Base-by-base conservation (phyloP, 2,113 vertebrate genomes). In the Odontophorus gujanensis region DNA sequence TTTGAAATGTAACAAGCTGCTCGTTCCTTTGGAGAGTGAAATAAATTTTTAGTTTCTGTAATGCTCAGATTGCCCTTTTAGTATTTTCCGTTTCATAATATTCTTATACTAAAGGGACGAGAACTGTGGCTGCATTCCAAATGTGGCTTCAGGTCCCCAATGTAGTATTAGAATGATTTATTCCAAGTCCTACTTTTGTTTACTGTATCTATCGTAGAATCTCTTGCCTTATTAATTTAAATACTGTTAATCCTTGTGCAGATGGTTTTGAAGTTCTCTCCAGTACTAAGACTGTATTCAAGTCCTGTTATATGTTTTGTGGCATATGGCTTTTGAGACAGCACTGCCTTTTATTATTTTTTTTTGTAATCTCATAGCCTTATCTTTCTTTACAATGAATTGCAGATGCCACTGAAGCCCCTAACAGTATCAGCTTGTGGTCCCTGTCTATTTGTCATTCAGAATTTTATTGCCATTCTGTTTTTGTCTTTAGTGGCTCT, bases 391-490 rank as follows among this genome's bases (percentile, higher is more conserved):
- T 65, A 82, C 81, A 90, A 92, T 91, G 90, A 77, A 92, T 93
- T 95, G 90, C 57, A 80, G 93, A 93, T 96, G 94, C 78, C 78
- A 75, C 36, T 75, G 87, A 81, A 94, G 82, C 90, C 58, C 81
- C 90, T 89, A 87, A 92, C 62, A 92, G 85, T 92, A 95, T 91
- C 87, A 85, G 84, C 48, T 55, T 89, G 78, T 91, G 88, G 78
- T 96, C 79, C 81, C 68, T 22, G 73, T 62, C 93, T 96, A 95
- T 96, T 95, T 96, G 90, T 96, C 93, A 94, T 96, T 96, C 93
- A 92, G 90, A 91, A 91, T 93, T 96, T 96, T 96, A 96, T 94
- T 91, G 92, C 94, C 19, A 11, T 93, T 77, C 75, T 93, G 63
- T 71, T 91, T 95, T 93, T 89, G 75, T 93, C 95, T 96, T 94